phyloP scores from a whole-genome alignment of 2,888 invertebrate genomes.

The Erebia ligea region DNA sequence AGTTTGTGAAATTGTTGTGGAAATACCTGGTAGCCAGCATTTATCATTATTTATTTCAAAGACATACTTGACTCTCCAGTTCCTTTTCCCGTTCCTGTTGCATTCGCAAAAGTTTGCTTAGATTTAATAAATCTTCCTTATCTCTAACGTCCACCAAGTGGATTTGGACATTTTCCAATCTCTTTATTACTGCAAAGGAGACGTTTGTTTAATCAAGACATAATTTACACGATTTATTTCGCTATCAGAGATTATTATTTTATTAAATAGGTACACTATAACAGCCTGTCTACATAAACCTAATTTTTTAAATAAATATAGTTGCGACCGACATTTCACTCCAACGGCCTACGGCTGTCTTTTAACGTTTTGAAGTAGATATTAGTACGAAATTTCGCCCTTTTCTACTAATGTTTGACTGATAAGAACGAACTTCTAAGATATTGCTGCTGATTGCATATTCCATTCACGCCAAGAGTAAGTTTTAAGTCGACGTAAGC shows the following conservation, averaged over 20 bases:
- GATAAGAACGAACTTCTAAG: no score
- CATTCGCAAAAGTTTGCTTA: constrained; percentile 77
- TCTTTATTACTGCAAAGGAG: constrained; percentile 68
- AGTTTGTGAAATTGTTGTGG: no score
- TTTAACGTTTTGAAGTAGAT: no score
- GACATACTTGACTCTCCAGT: constrained; percentile 68
- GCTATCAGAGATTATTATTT: background rate
- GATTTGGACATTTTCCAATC: constrained; percentile 78
- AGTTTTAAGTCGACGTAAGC: no score
- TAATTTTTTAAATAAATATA: no score
- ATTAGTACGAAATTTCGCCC: no score
- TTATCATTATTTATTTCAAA: background rate
- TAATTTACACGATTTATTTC: background rate
- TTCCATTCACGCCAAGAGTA: no score
- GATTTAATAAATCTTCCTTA: constrained; percentile 84
- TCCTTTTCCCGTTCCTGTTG: constrained; percentile 80
- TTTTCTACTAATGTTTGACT: no score
- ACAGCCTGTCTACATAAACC: no score
- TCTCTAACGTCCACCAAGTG: constrained; percentile 87
- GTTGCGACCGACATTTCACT: no score
- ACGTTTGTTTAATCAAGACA: background rate
- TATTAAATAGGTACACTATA: background rate
- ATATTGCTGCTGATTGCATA: no score
- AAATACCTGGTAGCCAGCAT: background rate
- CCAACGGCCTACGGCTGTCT: no score